These are phyloP conservation scores for Drosophila mercatorum DNA, from an alignment of 2,888 invertebrate species.

Conservation along the genomic window DNA sequence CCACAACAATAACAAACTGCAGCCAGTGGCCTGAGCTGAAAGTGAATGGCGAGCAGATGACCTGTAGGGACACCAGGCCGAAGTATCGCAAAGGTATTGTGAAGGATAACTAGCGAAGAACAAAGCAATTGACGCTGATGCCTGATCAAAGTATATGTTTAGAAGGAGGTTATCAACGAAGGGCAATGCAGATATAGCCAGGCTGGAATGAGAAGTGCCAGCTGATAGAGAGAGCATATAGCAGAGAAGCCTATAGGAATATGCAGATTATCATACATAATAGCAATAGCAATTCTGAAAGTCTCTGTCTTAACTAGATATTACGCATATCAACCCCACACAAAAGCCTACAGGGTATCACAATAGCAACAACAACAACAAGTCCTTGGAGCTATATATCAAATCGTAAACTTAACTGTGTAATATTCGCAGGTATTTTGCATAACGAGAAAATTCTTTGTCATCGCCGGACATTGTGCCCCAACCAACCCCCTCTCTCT, in stretches of 20 bases:
- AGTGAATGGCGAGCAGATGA: background rate
- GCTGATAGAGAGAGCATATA: too few species aligned
- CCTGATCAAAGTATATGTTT: too few species aligned
- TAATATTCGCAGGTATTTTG: constrained; percentile 63
- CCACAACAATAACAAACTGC: constrained; percentile 19
- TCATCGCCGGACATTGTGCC: constrained; percentile 21
- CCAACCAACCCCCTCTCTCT: background rate
- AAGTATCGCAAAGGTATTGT: background rate
- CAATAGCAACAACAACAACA: constrained; percentile 1
- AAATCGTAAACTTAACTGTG: constrained; percentile 54
- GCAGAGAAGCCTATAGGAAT: background rate
- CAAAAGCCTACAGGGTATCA: background rate
- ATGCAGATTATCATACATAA: too few species aligned
- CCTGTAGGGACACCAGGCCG: background rate
- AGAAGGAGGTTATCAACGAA: too few species aligned
- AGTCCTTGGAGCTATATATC: constrained; percentile 35
- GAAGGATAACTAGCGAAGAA: background rate
- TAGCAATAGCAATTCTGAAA: too few species aligned
- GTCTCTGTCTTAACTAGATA: too few species aligned
- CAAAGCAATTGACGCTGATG: too few species aligned
- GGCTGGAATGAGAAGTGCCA: too few species aligned
- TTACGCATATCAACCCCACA: too few species aligned
- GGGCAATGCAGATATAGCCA: too few species aligned
- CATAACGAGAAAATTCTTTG: constrained; percentile 63
- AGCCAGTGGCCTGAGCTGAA: background rate